Percentiles rank a stretch among this genome's conserved stretches.
Conservation (phyloP, 2,113 vertebrate genomes). For the Nyctibius bracteatus region DNA sequence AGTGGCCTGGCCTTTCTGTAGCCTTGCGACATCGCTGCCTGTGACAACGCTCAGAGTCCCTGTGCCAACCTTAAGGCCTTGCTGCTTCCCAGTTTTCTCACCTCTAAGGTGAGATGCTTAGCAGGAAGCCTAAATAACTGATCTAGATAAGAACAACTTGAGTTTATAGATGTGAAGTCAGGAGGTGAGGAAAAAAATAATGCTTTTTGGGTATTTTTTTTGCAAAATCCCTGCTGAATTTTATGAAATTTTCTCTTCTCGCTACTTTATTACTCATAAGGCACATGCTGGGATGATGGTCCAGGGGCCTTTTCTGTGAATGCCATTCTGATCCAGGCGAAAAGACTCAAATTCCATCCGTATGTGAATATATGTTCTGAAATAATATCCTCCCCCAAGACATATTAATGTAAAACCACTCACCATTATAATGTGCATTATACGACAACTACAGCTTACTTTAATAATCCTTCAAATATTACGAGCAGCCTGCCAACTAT, state of each 20-base stretch:
- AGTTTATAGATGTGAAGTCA: neutral
- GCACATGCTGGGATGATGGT: neutral
- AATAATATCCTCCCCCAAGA: conserved; percentile 35
- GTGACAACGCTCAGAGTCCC: fast-evolving
- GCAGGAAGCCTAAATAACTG: neutral
- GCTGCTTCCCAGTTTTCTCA: neutral
- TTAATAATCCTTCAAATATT: conserved; percentile 18
- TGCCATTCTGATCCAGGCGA: neutral
- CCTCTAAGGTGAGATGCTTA: neutral
- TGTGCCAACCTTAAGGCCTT: neutral
- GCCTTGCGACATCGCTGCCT: neutral
- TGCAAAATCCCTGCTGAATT: neutral
- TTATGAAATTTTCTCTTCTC: neutral
- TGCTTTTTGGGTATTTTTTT: neutral
- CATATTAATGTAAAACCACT: neutral
- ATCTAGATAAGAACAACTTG: neutral
- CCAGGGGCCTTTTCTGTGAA: neutral
- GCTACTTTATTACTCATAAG: neutral
- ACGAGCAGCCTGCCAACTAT: conserved; percentile 19
- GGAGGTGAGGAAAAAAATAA: neutral
- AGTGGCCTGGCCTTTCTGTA: neutral
- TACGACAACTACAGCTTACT: neutral
- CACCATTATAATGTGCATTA: neutral
- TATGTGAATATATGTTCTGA: neutral
- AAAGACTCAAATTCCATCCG: neutral